These are phyloP conservation scores for Sebastolobus alascanus DNA, from an alignment of 2,797 vertebrate genomes.

Conservation along the genomic window DNA sequence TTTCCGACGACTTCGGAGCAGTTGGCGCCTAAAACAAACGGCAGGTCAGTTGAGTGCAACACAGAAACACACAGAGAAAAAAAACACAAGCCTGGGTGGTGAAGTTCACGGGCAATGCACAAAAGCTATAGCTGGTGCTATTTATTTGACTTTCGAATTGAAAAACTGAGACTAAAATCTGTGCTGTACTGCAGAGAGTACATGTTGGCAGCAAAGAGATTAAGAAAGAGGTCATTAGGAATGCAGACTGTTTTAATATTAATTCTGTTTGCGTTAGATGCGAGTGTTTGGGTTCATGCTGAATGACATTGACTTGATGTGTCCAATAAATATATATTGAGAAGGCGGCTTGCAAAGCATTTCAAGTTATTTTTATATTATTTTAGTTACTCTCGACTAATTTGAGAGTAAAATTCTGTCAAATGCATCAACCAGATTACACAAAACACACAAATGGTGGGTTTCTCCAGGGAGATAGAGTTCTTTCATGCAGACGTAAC, in stretches of 20 bases:
- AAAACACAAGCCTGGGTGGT: background rate
- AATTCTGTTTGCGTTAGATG: conserved; percentile 41
- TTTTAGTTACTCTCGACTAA: background rate
- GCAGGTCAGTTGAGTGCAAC: background rate
- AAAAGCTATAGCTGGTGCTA: background rate
- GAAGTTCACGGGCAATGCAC: background rate
- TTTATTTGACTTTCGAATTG: conserved; percentile 16
- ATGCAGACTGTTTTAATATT: conserved; percentile 40
- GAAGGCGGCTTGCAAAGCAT: background rate
- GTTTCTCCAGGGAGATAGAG: background rate
- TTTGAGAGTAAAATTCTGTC: background rate
- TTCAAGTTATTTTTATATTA: conserved; percentile 5
- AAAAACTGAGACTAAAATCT: background rate
- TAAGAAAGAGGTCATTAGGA: conserved; percentile 31
- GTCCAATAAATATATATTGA: conserved; percentile 30
- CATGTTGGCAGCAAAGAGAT: conserved; percentile 22
- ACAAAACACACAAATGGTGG: background rate
- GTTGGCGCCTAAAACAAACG: conserved; percentile 83
- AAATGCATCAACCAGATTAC: background rate
- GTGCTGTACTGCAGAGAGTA: background rate
- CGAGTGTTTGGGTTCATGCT: conserved; percentile 2
- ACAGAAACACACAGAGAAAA: background rate
- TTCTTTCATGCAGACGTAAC: background rate
- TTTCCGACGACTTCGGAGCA: conserved; percentile 86
- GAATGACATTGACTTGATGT: conserved; percentile 29